Base-by-base conservation (phyloP, 1,140 invertebrate genomes). In the Drosophila lowei region DNA sequence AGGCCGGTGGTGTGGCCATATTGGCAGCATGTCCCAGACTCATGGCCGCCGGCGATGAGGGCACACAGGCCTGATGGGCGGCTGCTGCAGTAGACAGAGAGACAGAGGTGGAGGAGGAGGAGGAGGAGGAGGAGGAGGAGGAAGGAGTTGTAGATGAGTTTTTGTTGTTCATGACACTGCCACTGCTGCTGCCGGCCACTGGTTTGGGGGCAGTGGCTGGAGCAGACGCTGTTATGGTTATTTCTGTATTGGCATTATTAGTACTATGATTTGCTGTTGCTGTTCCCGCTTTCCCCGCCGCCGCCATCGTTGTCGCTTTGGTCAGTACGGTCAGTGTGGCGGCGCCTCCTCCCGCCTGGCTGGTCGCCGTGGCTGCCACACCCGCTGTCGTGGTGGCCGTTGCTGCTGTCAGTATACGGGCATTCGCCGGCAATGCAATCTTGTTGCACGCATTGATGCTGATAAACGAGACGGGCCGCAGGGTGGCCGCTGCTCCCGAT, bases 371-470 rank as follows among this genome's bases (percentile, higher is more conserved):
- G 3, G 28, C 50, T 11, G 47, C 56, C 16, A 46, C 25, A 46
- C 15, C 63, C 46, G 61, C 46, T 47, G 49, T 3, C 41, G 53
- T 41, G 1, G 65, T 56, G 11, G 63, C 52, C 5, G 58, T 64
- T 5, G 79, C 73, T 21, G 83, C 79, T 9, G 81, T 90, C 55
- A 90, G 57, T 9, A 90, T 88, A 44, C 89, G 89, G 11, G 90
- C 88, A 62, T 91, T 91, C 38, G 83, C 79, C 30, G 90, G 83
- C 48, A 91, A 43, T 0, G 90, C 85, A 34, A 90, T 90, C 49
- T 90, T 90, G 47, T 90, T 90, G 47, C 88, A 84, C 13, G 88
- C 84, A 68, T 90, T 90, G 52, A 90, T 89, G 68, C 88, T 90
- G 8, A 90, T 90, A 30, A 90, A 89, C 15, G 88, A 90, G 34